phyloP scores from a whole-genome alignment of 2,113 vertebrate species.

The Progne subis region DNA sequence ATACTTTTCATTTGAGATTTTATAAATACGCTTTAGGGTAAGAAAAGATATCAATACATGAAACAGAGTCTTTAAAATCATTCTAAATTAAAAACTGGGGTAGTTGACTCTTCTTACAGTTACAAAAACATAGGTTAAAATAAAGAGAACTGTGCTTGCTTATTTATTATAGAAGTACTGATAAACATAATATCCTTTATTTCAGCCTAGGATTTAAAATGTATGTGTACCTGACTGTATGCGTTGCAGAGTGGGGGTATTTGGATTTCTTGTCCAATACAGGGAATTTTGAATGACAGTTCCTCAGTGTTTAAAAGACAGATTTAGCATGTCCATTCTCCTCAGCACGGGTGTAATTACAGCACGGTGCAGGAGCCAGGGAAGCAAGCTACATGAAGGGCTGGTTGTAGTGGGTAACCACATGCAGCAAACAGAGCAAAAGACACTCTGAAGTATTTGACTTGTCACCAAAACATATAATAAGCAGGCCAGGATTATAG shows the following conservation, averaged over 20 bases:
- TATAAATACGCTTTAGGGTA: not conserved
- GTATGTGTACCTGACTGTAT: not conserved
- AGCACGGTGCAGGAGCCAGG: not conserved
- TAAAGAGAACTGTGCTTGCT: not conserved
- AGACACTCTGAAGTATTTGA: not conserved
- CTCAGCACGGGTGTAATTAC: not conserved
- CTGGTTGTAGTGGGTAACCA: not conserved
- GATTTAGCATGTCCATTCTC: not conserved
- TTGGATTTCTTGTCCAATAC: not conserved
- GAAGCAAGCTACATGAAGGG: not conserved
- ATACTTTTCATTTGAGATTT: not conserved
- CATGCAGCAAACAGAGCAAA: conserved; percentile 16
- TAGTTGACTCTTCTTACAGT: not conserved
- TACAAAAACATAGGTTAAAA: not conserved
- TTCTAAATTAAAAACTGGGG: not conserved
- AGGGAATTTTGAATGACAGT: not conserved
- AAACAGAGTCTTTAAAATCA: not conserved
- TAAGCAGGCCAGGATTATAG: not conserved
- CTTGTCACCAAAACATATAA: conserved; percentile 25
- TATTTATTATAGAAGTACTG: not conserved
- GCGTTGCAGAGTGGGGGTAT: not conserved
- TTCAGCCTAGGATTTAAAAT: not conserved
- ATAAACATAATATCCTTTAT: not conserved
- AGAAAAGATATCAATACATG: not conserved
- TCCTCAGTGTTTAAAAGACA: not conserved